phyloP scores from a whole-genome alignment of 2,888 invertebrate genomes.

The Callimorpha dominula region DNA sequence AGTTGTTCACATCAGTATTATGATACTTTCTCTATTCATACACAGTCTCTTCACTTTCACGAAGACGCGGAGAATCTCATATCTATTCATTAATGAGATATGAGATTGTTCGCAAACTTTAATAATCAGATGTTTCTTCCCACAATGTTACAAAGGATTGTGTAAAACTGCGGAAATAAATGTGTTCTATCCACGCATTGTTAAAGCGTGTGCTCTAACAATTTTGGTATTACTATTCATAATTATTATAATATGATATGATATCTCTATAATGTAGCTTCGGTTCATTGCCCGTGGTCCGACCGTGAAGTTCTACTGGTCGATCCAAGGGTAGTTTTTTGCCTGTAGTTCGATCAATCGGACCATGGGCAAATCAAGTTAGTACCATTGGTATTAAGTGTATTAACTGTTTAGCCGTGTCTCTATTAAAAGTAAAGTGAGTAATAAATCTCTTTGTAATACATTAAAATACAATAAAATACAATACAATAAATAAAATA shows the following conservation, averaged over 20 bases:
- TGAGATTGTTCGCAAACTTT: conserved; percentile 70
- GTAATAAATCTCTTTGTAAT: no score
- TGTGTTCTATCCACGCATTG: conserved; percentile 46
- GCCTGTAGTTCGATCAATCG: no score
- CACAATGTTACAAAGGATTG: conserved; percentile 65
- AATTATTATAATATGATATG: conserved; percentile 38
- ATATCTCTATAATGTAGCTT: no score
- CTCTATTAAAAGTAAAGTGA: no score
- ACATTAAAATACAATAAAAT: no score
- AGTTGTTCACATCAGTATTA: conserved; percentile 58
- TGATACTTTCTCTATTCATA: conserved; percentile 83
- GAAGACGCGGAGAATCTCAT: conserved; percentile 58
- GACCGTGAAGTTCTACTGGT: no score
- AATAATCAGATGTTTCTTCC: conserved; percentile 65
- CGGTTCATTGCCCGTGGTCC: no score
- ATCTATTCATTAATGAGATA: conserved; percentile 72
- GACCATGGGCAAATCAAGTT: no score
- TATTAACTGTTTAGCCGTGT: no score
- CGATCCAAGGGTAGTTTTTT: no score
- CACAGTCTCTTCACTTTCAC: conserved; percentile 77
- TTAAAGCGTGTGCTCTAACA: conserved; percentile 45
- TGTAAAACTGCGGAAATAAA: conserved; percentile 62
- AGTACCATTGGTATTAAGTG: no score
- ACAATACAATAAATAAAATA: no score
- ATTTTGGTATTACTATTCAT: conserved; percentile 38